Base-by-base conservation (phyloP, 2,888 invertebrate species). In the Timandra comae region DNA sequence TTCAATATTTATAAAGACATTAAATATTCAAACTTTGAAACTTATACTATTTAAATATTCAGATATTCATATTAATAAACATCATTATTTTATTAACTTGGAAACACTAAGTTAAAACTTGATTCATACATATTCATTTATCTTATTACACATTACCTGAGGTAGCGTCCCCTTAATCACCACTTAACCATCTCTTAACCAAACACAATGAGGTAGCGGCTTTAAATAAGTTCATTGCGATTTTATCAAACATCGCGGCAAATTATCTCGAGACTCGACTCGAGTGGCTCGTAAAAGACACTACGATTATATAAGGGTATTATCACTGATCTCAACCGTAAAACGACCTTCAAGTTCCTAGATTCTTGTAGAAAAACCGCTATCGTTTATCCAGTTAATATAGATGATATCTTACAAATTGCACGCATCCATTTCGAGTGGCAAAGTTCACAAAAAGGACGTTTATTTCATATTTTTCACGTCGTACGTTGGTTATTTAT, bases 241-340 rank as follows among this genome's bases (percentile, higher is more conserved):
- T 77, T 65, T 65, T 72, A 78, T 77, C 73, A 65, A 67, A 70
- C 68, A 62, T 67, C 60, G 50, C 63, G 63, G 63, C 64, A 67
- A 74, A 77, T 77, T 74, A 76, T 78, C 70, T 70, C 52, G 52
- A 43, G 56, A 56, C 47, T 53, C 56, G 50, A 24, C 6, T 60
- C 57, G 63, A 70, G 71, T 63, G 58, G 50, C 51, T 72, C 69
- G 62, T 76, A 72, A 77, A 75, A 63, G 63, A 60, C 63, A 62
- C 69, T 66, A 70, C 63, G 65, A 63, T 70, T 70, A 68, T 70
- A 69, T 72, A 65, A 66, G 66, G 66, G 68, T 61, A 65, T 67
- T 80, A 73, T 74, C 69, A 52, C 61, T 53, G 63, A 79, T 74
- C 73, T 69, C 61, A 66, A 64, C 65, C 68, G 68, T 60, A 59